Evolutionary conservation across 2,888 invertebrate genomes (phyloP), one percentile per base, ranked within the genome.

Genomic region (Synergus itoensis): DNA sequence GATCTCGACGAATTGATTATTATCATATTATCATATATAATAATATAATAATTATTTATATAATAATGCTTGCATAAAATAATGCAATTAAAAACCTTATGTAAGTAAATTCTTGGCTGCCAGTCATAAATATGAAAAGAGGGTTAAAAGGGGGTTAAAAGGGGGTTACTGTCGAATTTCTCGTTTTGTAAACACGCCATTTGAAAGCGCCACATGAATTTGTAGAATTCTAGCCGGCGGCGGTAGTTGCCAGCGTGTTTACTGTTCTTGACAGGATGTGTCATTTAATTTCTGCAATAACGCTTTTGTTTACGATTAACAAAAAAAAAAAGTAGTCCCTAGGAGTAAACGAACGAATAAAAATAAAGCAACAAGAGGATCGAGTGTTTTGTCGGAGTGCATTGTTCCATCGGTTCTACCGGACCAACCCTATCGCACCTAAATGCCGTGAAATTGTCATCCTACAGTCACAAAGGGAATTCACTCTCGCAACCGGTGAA

Each of bases 381-480:
- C 81, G 75, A 83, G 12, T 21, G 45, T 45, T 67, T 40, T 79
- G 80, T 81, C 80, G 80, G 79, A 79, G 78, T 80, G 79, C 82
- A 85, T 87, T 84, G 85, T 87, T 83, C 81, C 84, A 84, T 85
- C 84, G 80, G 84, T 81, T 78, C 80, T 85, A 86, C 86, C 86
- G 86, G 85, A 85, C 87, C 87, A 85, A 87, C 84, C 86, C 86
- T 87, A 85, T 86, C 89, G 89, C 89, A 87, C 81, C 88, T 91
- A 91, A 91, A 91, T 89, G 89, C 91, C 90, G 89, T 90, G 89
- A 92, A 91, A 91, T 91, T 91, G 91, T 91, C 91, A 89, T 91
- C 87, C 87, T 86, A 87, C 88, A 88, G 88, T 89, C 89, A 91
- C 90, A 91, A 91, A 90, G 89, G 86, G 89, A 90, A 90, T 89